These are phyloP conservation scores for Molorchus minor DNA, from an alignment of 2,888 invertebrate species.

Conservation along the genomic window DNA sequence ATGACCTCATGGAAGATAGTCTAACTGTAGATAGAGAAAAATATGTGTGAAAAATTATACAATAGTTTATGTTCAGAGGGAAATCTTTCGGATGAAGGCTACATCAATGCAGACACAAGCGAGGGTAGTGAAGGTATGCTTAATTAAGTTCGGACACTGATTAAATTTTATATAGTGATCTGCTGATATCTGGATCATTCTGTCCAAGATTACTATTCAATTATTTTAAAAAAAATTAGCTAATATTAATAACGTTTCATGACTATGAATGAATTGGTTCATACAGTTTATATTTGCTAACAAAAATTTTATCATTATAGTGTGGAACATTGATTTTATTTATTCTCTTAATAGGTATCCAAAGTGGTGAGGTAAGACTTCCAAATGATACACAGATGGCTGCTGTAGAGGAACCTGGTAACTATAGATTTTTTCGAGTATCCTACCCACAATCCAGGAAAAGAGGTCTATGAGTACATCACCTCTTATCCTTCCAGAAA, in stretches of 20 bases:
- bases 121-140: no score
- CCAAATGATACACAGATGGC: background rate
- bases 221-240: no score
- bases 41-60: no score
- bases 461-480: background rate
- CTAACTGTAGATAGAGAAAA: background rate
- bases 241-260: no score
- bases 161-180: no score
- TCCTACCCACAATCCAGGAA: background rate
- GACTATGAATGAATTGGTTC: background rate
- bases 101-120: no score
- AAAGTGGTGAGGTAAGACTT: background rate
- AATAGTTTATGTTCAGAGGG: no score
- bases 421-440: background rate
- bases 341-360: background rate
- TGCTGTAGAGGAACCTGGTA: background rate
- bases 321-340: background rate
- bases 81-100: no score
- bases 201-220: no score
- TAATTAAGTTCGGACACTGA: no score
- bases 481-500: constrained; percentile 25
- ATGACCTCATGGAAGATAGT: background rate
- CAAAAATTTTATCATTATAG: background rate
- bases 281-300: background rate
- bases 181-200: no score